Conservation (phyloP, 30 jellyfish, hydroid and myxozoan species). For the Pseudorhiza aurosa region DNA sequence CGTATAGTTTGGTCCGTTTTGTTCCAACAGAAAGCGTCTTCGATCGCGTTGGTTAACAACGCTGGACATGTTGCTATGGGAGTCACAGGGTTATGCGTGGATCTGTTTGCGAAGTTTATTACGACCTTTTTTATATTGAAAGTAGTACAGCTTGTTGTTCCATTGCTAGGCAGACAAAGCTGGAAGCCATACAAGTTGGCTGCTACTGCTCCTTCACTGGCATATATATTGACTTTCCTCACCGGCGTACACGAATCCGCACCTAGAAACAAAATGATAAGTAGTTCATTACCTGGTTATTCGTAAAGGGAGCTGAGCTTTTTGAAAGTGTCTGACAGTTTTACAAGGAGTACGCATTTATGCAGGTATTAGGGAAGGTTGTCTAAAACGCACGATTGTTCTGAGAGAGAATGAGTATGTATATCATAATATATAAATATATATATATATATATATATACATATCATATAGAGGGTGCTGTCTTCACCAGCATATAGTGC, state of each 20-base stretch:
- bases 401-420: too few relatives aligned
- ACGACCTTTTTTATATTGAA: not conserved
- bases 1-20: not conserved
- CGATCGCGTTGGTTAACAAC: not conserved
- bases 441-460: too few relatives aligned
- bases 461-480: too few relatives aligned
- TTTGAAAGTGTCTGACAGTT: too few relatives aligned
- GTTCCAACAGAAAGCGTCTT: constrained; percentile 3
- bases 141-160: not conserved
- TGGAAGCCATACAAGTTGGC: not conserved
- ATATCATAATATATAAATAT: too few relatives aligned
- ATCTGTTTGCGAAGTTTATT: not conserved
- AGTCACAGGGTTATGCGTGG: not conserved
- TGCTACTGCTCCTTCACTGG: not conserved
- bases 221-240: not conserved
- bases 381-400: too few relatives aligned
- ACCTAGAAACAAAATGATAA: not conserved
- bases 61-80: not conserved
- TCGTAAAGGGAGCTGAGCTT: too few relatives aligned
- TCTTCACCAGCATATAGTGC: too few relatives aligned
- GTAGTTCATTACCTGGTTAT: too few relatives aligned
- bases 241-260: not conserved
- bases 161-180: not conserved
- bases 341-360: too few relatives aligned
- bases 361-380: too few relatives aligned